These are phyloP conservation scores for Melospiza melodia DNA, from an alignment of 2,113 vertebrate species.

Conservation along the genomic window DNA sequence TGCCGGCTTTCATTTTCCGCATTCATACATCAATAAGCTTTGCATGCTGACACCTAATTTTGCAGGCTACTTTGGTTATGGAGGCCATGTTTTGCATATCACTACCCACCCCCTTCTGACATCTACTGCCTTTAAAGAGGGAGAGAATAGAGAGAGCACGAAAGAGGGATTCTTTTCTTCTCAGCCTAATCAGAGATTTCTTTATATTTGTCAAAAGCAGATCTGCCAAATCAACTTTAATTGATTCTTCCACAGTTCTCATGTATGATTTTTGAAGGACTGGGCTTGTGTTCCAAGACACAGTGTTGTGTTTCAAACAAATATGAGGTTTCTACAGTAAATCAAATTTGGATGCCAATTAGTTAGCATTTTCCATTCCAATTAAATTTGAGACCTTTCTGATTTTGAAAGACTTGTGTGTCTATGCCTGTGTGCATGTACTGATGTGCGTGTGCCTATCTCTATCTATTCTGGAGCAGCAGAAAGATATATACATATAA, in stretches of 20 bases:
- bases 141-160: conserved; percentile 66
- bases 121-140: conserved; percentile 92
- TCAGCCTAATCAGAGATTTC: conserved; percentile 78
- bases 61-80: conserved; percentile 98
- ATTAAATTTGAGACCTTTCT: conserved; percentile 83
- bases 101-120: conserved; percentile 90
- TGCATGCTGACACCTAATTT: conserved; percentile 99
- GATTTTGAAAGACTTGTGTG: conserved; percentile 74
- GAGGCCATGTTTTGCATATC: conserved; percentile 99
- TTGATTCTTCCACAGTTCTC: conserved; percentile 81
- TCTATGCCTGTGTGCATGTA: not conserved
- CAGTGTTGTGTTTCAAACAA: conserved; percentile 81
- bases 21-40: conserved; percentile 99
- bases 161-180: conserved; percentile 62
- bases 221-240: conserved; percentile 87
- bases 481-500: not conserved
- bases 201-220: conserved; percentile 81
- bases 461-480: conserved; percentile 29
- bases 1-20: conserved; percentile 98
- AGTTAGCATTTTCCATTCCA: conserved; percentile 82
- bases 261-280: conserved; percentile 78
- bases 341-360: conserved; percentile 84
- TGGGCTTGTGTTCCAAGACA: conserved; percentile 77
- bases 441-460: not conserved
- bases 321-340: conserved; percentile 81